Evolutionary conservation across 2,797 vertebrate species (phyloP).

Genomic region (Australoheros facetus): DNA sequence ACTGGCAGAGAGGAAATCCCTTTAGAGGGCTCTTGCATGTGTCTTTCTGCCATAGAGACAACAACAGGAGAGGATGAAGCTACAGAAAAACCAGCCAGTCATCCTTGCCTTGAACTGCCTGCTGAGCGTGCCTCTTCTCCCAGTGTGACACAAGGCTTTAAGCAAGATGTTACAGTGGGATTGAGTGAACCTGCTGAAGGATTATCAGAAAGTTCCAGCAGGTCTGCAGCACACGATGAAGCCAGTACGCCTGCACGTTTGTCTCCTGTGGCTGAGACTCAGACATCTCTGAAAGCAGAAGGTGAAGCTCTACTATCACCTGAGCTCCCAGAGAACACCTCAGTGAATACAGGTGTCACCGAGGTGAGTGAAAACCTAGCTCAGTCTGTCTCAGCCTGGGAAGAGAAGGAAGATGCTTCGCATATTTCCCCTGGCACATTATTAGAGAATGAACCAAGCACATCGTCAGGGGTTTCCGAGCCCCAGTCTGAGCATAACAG

Average conservation of each 20-base stretch:
- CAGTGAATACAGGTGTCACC: slow-evolving; percentile 24
- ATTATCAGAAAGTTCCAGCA: slow-evolving; percentile 36
- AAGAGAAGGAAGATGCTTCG: slow-evolving; percentile 29
- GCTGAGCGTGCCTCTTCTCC: slow-evolving; percentile 24
- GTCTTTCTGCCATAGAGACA: slow-evolving; percentile 29
- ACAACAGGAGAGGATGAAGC: slow-evolving; percentile 38
- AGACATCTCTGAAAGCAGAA: slow-evolving; percentile 25
- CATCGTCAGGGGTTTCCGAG: slow-evolving; percentile 20
- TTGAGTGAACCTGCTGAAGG: slow-evolving; percentile 24
- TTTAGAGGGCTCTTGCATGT: slow-evolving; percentile 23
- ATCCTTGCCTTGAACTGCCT: slow-evolving; percentile 10
- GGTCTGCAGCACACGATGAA: slow-evolving; percentile 18
- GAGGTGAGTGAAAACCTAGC: slow-evolving; percentile 19
- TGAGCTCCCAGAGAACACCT: slow-evolving; percentile 37
- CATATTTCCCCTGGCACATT: slow-evolving; percentile 34
- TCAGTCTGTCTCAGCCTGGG: slow-evolving; percentile 18
- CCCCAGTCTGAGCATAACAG: slow-evolving; percentile 34
- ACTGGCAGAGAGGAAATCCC: slow-evolving; percentile 38
- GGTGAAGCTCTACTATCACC: slow-evolving; percentile 34
- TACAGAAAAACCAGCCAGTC: slow-evolving; percentile 17
- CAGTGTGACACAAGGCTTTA: slow-evolving; percentile 19
- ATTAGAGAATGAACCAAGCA: slow-evolving; percentile 37
- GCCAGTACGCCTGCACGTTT: neutral
- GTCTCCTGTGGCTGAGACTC: slow-evolving; percentile 32
- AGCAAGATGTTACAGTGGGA: slow-evolving; percentile 27